Base-by-base conservation (phyloP, 2,888 invertebrate genomes). In the Acanthosepion pharaonis region DNA sequence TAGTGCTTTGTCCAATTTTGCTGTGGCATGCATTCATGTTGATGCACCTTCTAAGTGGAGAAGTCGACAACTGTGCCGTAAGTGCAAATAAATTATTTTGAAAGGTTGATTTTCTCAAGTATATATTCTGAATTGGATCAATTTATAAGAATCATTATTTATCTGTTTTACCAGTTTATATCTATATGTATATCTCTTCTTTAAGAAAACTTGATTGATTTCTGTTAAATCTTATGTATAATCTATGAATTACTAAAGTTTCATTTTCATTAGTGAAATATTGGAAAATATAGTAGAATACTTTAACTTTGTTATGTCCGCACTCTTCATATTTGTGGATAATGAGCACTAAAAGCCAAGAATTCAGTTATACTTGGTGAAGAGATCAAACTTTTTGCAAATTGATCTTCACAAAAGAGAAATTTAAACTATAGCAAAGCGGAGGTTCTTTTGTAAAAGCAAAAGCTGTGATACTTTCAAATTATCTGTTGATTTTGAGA, bases 21-120 rank as follows among this genome's bases (percentile, higher is more conserved):
- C 78, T 78, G 78, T 78, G n/a, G 78, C 78, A n/a, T 78, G 78
- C 78, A 78, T 78, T 78, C 78, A 78, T 78, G 78, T n/a, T 33
- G 78, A 78, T 78, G 78, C n/a, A 78, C 78, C 78, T n/a, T 6
- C n/a, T 78, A 78, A 78, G 15, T 78, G 78, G 78, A 78, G 78
- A 78, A 78, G 4, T 33, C n/a, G 11, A n/a, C 78, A 11, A n/a
- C 78, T 78, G 78, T 78, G 78, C 11, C 78, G 78, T 78, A 78
- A 78, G 78, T 78, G 0, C 15, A 78, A 78, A 78, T 78, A 78
- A 78, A 11, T 28, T 28, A 78, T 78, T 78, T 78, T 78, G n/a
- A 78, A n/a, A 78, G 18, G 11, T 78, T 28, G 28, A 78, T 8
- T 78, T n/a, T 8, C 4, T n/a, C 11, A 33, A 9, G 3, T 33